phyloP scores from a whole-genome alignment of 2,888 invertebrate genomes.

The Zootermopsis nevadensis region DNA sequence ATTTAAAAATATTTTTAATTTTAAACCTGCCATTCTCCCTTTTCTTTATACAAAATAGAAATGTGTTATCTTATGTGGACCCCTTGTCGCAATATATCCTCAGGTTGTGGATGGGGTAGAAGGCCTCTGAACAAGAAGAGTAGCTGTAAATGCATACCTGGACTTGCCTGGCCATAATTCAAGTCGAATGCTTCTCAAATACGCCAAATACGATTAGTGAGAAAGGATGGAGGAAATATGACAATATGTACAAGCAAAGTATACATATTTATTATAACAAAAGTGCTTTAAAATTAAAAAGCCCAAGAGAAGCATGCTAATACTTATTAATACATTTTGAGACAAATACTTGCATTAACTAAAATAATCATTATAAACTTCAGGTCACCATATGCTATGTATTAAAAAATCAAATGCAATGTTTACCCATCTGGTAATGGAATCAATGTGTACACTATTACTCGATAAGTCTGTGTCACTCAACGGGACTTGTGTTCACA shows the following conservation, averaged over 20 bases:
- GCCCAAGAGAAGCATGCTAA: not conserved
- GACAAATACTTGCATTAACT: not conserved
- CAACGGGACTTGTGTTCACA: not conserved
- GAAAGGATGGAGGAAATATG: not conserved
- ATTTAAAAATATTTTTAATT: no score
- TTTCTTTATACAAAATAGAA: no score
- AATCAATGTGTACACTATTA: not conserved
- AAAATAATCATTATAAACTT: not conserved
- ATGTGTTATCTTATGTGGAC: no score
- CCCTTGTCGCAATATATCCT: no score
- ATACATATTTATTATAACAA: slow-evolving; percentile 5
- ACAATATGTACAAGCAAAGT: not conserved
- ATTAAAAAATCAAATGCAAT: not conserved
- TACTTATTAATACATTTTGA: not conserved
- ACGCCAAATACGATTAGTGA: no score
- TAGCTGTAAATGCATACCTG: no score
- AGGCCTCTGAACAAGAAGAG: no score
- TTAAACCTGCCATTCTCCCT: no score
- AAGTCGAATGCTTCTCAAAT: no score
- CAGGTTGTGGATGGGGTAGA: no score
- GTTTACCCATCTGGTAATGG: not conserved
- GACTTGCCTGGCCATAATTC: no score
- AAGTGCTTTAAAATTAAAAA: not conserved
- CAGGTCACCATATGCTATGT: not conserved
- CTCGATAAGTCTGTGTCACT: not conserved